Evolutionary conservation across 2,113 vertebrate species (phyloP), one percentile per base, ranked within the genome.

Genomic region (Orthonyx spaldingii): DNA sequence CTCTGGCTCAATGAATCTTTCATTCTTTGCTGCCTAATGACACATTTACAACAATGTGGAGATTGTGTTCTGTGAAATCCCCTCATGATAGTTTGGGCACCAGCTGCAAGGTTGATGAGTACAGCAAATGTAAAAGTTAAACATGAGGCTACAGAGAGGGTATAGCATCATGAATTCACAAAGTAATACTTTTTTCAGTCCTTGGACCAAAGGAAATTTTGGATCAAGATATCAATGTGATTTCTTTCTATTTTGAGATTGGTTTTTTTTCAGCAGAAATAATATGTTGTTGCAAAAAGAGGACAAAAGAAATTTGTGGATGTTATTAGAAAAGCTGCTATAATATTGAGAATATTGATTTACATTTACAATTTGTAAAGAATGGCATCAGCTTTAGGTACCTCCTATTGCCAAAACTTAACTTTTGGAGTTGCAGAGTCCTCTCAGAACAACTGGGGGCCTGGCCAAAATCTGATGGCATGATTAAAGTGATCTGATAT

Each of bases 11-110:
- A 47, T 78, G 81, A 91, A 79, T 41, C 19, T 82, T 91, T 93
- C 27, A 39, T 72, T 82, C 65, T 82, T 76, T 93, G 52, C 37
- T 90, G 70, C 37, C 32, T 91, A 93, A 92, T 87, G 84, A 78
- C 37, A 71, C 24, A 1, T 87, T 82, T 64, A 17, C 65, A 71
- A 61, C 20, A 60, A 64, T 28, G 39, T 56, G 24, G 20, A 87
- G 56, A 78, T 16, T 60, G 33, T 53, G 24, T 79, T 91, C 57
- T 68, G 2, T 30, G 52, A 81, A 87, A 75, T 60, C 4, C 9
- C 15, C 22, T 89, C 46, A 78, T 75, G 33, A 26, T 11, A 56
- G 15, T 63, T 56, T 71, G 60, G 30, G 39, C 26, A 56, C 5
- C 52, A 89, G 16, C 44, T 87, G 61, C 52, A 81, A 71, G 10